phyloP scores from a whole-genome alignment of 2,797 vertebrate genomes.

The Lepus oiostolus region DNA sequence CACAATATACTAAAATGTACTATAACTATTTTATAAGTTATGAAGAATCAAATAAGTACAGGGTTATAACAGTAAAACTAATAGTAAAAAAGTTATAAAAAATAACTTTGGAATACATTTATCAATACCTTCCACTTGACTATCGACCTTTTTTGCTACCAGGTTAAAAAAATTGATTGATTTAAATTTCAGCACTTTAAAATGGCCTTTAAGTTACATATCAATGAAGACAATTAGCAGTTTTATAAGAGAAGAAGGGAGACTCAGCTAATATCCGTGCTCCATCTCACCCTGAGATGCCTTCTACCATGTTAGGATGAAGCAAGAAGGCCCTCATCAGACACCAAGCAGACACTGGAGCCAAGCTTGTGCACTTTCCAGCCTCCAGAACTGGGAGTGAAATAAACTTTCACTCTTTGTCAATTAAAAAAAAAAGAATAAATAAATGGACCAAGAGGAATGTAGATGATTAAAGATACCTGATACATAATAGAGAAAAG shows the following conservation, averaged over 20 bases:
- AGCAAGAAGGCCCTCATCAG: too few species aligned
- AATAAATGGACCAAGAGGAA: neutral
- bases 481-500: neutral
- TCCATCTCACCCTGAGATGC: too few species aligned
- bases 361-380: too few species aligned
- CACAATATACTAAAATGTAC: neutral
- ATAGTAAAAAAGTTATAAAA: neutral
- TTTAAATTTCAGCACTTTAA: conserved; percentile 15
- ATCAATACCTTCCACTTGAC: neutral
- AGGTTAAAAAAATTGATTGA: neutral
- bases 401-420: too few species aligned
- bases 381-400: too few species aligned
- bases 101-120: conserved; percentile 30
- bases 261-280: too few species aligned
- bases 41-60: neutral
- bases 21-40: neutral
- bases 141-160: neutral
- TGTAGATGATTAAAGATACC: neutral
- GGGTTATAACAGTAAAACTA: neutral
- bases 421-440: neutral
- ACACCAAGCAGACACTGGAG: too few species aligned
- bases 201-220: neutral
- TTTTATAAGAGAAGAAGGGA: too few species aligned
- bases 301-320: too few species aligned
- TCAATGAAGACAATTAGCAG: neutral